Evolutionary conservation across 2,797 vertebrate genomes (phyloP), one percentile per base, ranked within the genome.

Genomic region (Hydrocynus forskahlii): DNA sequence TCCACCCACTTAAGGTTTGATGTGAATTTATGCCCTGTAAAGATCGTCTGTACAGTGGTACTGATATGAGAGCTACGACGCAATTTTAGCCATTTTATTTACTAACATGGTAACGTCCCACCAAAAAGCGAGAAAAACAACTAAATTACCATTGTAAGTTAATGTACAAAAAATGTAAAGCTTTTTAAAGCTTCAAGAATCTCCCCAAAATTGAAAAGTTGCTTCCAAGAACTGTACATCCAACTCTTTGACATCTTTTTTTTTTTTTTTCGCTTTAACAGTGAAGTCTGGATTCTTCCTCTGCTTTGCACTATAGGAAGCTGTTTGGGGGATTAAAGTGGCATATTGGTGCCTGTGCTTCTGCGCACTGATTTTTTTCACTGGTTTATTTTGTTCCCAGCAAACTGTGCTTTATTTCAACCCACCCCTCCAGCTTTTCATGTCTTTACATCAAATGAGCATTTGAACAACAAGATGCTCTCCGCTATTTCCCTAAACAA

Each of bases 401-500:
- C 17, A 75, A 80, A 79, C 63, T 76, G 77, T 68, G 50, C 43
- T 14, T 54, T 70, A 45, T 70, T 81, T 52, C n/a, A n/a, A n/a
- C n/a, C 29, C 29, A 29, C 54, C 52, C 68, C 69, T 23, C 66
- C 14, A 59, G 50, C 38, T 59, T 76, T 84, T 84, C n/a, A 68
- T 75, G 78, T 54, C 57, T 79, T 75, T 60, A 81, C 81, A 81
- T 86, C 81, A 86, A 83, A 85, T 52, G 16, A 74, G 67, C 29
- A 80, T 79, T 83, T 81, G 85, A 83, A 85, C 78, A 86, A 74
- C 66, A 71, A 76, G 70, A 83, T 78, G 38, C 43, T 81, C 54
- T 79, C 79, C 79, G 64, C 54, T 79, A 62, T 80, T 81, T 60
- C 79, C 81, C 83, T 81, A 83, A 85, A 81, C 76, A 81, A 83